Base-by-base conservation (phyloP, 2,888 invertebrate genomes). In the Galeruca laticollis region DNA sequence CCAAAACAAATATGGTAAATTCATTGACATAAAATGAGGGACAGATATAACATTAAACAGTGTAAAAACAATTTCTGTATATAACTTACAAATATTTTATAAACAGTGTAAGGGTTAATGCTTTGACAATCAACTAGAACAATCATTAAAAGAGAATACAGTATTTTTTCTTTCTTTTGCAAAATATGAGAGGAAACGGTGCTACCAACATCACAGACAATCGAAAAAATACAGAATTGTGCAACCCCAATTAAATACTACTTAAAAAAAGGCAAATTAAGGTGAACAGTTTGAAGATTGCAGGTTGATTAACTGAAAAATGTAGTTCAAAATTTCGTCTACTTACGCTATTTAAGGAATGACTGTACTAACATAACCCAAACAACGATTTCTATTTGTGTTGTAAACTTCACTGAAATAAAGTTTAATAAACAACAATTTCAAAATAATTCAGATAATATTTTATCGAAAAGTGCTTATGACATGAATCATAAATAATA, bases 251-350 rank as follows among this genome's bases (percentile, higher is more conserved):
- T 11, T 31, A 52, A 47, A 10, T 21, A 37, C 57, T 57, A 68
- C 60, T 54, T 18, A 54, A 61, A 68, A 64, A 47, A 33, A 57
- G 54, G 26, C 21, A 68, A 68, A 56, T 68, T 35, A 68, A 61
- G 15, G 26, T 15, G 11, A 49, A 33, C 6, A 68, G 9, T 35
- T 15, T 13, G 37, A 56, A 68, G 68, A 68, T 56, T 68, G 68
- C 68, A 68, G 60, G 60, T 62, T 49, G 13, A 20, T 10, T 13
- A 8, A 52, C 11, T 20, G 15, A 43, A 37, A 11, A 37, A 37
- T 37, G 13, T 37, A 10, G 0, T 13, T 13, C 6, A 26, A 26
- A 4, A 43, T 43, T 43, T 43, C 43, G 6, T 47, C 8, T 18
- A 15, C 26, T 26, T 26, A 26, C 6, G 26, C 6, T 26, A 26